Percentiles rank a stretch among this genome's conserved stretches.
These are phyloP conservation scores for Parazoanthus atlanticus DNA, from an alignment of 92 coral and sea anemone genomes.

Conservation along the genomic window DNA sequence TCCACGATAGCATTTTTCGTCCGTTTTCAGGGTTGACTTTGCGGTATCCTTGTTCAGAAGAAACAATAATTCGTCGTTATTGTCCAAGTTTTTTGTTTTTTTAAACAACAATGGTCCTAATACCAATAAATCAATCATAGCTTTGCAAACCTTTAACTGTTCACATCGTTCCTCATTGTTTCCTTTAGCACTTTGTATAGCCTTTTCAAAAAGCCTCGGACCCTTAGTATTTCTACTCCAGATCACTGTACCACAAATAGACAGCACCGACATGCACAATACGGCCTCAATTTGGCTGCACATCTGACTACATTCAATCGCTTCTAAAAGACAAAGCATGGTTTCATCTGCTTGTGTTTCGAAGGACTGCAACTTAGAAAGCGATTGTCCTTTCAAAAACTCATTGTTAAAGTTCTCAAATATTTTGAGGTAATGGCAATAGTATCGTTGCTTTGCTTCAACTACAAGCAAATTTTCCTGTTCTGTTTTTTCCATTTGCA, in stretches of 20 bases:
- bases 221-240: not conserved
- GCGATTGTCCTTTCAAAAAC: not conserved
- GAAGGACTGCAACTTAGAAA: not conserved
- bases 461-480: not conserved
- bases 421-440: not conserved
- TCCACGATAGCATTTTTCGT: not conserved
- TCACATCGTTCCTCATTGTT: not conserved
- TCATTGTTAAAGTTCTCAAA: not conserved
- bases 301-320: not conserved
- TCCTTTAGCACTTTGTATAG: not conserved
- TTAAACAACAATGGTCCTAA: not conserved
- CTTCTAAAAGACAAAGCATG: not conserved
- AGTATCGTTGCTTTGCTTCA: not conserved
- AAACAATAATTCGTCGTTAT: not conserved
- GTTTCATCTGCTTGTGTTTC: not conserved
- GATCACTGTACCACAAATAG: not conserved
- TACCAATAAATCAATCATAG: not conserved
- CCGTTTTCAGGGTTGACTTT: not conserved
- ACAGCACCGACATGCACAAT: not conserved
- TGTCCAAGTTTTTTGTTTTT: not conserved
- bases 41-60: not conserved
- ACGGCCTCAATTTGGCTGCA: not conserved
- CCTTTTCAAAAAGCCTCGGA: not conserved
- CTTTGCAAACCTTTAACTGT: not conserved
- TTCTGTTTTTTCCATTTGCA: slow-evolving; percentile 12